Conservation (phyloP, 2,888 invertebrate species). For the Parasteatoda lunata region DNA sequence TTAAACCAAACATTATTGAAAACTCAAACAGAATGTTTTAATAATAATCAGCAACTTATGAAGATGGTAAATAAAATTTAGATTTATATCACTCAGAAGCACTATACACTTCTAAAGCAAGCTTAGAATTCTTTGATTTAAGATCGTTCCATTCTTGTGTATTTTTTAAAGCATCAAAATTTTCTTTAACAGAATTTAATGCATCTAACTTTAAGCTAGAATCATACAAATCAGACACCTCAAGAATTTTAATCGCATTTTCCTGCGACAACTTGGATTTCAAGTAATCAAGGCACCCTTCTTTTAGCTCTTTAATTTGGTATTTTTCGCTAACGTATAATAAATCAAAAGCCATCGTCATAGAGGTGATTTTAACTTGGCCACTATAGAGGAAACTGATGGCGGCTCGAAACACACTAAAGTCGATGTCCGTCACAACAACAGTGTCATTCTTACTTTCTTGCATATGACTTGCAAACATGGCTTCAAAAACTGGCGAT, state of each 20-base stretch:
- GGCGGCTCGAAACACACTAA: background rate
- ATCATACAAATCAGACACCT: background rate
- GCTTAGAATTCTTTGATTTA: background rate
- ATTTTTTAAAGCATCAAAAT: background rate
- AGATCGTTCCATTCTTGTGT: background rate
- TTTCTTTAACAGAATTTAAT: background rate
- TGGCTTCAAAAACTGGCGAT: conserved; percentile 10
- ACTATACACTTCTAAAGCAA: background rate
- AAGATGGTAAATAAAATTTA: too few species aligned
- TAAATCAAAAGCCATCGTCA: background rate
- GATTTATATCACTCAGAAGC: background rate
- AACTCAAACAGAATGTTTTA: too few species aligned
- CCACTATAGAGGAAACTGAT: conserved; percentile 3
- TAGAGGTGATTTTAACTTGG: background rate
- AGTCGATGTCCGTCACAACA: background rate
- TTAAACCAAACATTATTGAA: too few species aligned
- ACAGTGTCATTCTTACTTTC: background rate
- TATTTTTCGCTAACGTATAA: conserved; percentile 13
- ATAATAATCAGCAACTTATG: too few species aligned
- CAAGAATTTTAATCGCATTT: background rate
- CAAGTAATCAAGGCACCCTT: background rate
- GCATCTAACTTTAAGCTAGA: background rate
- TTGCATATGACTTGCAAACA: background rate
- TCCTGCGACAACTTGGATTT: background rate
- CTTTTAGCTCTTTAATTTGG: background rate